Evolutionary conservation across 2,888 invertebrate species (phyloP), one percentile per base, ranked within the genome.

Genomic region (Euzetes globulus): DNA sequence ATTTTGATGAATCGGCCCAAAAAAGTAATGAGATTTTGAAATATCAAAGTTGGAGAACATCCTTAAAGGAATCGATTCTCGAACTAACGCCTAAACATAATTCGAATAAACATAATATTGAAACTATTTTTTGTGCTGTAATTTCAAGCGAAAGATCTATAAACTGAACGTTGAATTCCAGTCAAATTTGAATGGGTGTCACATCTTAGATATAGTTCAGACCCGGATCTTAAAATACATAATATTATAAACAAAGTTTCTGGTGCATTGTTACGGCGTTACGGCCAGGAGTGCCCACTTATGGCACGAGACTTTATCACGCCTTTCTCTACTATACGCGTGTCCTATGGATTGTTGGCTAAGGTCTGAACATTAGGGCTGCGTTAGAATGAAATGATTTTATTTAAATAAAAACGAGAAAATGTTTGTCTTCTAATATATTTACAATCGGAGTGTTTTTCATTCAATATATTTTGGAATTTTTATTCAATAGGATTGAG

Each of bases 261-360:
- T n/a, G n/a, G 29, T 58, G 50, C 17, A 50, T 50, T 50, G n/a
- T 50, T 15, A 50, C 3, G 50, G 27, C 27, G 9, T 13, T 58
- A n/a, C 1, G 33, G 37, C 65, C 65, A 37, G 65, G 33, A 33
- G 65, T 33, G 65, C 33, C 37, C 37, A n/a, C 25, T 58, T 33
- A 4, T 65, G 65, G 37, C 65, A 65, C 65, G 65, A 65, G 65
- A 65, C 65, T 65, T 29, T 11, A 60, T 60, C 60, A 60, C 65
- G 65, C 65, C 65, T 65, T 37, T 33, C 65, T 65, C n/a, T n/a
- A 33, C 9, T 13, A 37, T 33, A 19, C 37, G 65, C 29, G 37
- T 60, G 29, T 55, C 55, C 11, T 19, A 22, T 55, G 55, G 6
- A 13, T 15, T 60, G 25, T 55, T 11, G 6, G 27, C 22, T 60